Conservation (phyloP, 2,113 vertebrate genomes). For the Prionailurus bengalensis region DNA sequence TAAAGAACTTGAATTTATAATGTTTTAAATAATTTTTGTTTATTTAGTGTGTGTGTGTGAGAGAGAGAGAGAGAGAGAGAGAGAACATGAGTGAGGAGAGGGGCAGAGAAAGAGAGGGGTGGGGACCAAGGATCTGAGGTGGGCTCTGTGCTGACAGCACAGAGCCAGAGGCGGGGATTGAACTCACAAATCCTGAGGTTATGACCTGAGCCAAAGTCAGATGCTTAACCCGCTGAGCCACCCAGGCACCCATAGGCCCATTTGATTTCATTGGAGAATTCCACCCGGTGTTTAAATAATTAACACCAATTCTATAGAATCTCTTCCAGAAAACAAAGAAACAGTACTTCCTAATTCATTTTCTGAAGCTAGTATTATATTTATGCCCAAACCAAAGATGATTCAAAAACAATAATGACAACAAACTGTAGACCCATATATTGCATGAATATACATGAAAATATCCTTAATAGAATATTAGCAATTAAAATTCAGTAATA, state of each 20-base stretch:
- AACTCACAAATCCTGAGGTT: no score
- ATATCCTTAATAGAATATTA: not conserved
- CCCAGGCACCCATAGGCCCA: not conserved
- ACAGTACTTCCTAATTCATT: not conserved
- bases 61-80: no score
- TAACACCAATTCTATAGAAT: not conserved
- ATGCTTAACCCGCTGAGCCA: no score
- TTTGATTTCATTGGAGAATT: not conserved
- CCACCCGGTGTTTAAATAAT: not conserved
- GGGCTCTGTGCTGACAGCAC: no score
- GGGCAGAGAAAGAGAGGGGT: no score
- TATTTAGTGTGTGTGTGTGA: no score
- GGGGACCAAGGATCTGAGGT: no score
- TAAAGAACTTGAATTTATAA: not conserved
- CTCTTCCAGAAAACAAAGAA: not conserved
- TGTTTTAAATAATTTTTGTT: no score
- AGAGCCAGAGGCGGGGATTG: no score
- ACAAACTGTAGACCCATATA: not conserved
- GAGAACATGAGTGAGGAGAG: no score
- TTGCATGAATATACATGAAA: not conserved
- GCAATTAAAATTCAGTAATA: not conserved
- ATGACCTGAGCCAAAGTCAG: no score
- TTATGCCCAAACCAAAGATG: not conserved
- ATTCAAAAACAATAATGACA: not conserved
- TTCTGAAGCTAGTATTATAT: not conserved